Evolutionary conservation across 2,888 invertebrate species (phyloP).

Genomic region (Hecatera dysodea): DNA sequence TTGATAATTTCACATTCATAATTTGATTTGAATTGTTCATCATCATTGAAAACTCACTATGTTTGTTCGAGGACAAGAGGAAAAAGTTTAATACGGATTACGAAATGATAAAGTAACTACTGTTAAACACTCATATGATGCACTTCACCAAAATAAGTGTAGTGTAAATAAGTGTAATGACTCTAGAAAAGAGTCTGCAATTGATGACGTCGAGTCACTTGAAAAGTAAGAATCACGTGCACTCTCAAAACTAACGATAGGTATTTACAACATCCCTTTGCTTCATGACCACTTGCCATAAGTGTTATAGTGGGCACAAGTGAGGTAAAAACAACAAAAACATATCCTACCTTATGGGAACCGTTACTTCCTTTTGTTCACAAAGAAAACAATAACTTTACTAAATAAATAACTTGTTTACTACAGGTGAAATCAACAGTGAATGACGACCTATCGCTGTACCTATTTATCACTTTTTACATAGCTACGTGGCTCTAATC

Average conservation of each 20-base stretch:
- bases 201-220: not conserved
- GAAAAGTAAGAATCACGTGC: not conserved
- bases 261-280: not conserved
- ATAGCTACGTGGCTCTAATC: slow-evolving; percentile 61
- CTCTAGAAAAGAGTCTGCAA: not conserved
- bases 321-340: not conserved
- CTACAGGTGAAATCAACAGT: slow-evolving; percentile 51
- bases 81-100: slow-evolving; percentile 1
- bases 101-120: not conserved
- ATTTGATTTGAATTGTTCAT: too few relatives aligned
- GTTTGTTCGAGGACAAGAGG: not conserved
- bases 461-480: slow-evolving; percentile 69
- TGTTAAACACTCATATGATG: not conserved
- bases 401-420: slow-evolving; percentile 48
- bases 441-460: slow-evolving; percentile 65
- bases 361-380: slow-evolving; percentile 36
- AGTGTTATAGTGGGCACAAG: not conserved
- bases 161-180: not conserved
- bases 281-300: not conserved
- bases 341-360: slow-evolving; percentile 43
- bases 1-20: too few relatives aligned
- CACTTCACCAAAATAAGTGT: not conserved
- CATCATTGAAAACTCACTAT: not conserved
- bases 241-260: not conserved
- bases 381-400: slow-evolving; percentile 45